Conservation (phyloP, 2,797 vertebrate genomes). For the Podarcis lilfordi region DNA sequence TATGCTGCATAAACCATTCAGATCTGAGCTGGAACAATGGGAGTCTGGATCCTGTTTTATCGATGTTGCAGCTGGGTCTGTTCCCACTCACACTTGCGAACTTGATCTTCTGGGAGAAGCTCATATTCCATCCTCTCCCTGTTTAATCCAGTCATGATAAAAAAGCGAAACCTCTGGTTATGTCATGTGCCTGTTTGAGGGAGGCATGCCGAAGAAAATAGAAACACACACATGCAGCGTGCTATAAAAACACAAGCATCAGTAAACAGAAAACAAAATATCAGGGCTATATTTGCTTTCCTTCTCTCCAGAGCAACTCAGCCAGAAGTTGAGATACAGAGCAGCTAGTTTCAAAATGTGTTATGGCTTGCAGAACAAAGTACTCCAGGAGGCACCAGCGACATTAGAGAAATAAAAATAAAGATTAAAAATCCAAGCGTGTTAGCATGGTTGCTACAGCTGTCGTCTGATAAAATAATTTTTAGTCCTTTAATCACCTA, state of each 20-base stretch:
- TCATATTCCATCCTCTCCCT: conserved; percentile 10
- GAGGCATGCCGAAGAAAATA: conserved; percentile 20
- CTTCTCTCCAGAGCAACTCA: background rate
- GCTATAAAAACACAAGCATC: conserved; percentile 29
- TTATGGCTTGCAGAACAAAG: too few species aligned
- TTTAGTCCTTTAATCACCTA: background rate
- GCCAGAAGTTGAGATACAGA: background rate
- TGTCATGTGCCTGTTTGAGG: conserved; percentile 40
- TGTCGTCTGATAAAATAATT: background rate
- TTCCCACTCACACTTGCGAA: background rate
- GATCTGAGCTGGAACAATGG: conserved; percentile 11
- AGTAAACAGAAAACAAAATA: conserved; percentile 11
- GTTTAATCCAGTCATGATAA: conserved; percentile 35
- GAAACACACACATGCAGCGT: conserved; percentile 25
- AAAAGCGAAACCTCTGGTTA: conserved; percentile 47
- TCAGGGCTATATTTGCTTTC: background rate
- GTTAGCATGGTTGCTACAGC: background rate
- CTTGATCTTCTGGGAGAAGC: conserved; percentile 59
- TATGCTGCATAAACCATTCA: background rate
- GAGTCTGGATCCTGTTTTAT: background rate
- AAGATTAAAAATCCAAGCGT: background rate
- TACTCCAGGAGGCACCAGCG: background rate
- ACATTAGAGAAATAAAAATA: background rate
- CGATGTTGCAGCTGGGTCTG: background rate
- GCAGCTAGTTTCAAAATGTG: background rate